Conservation (phyloP, 2,888 invertebrate genomes). For the Anticlea derivata region DNA sequence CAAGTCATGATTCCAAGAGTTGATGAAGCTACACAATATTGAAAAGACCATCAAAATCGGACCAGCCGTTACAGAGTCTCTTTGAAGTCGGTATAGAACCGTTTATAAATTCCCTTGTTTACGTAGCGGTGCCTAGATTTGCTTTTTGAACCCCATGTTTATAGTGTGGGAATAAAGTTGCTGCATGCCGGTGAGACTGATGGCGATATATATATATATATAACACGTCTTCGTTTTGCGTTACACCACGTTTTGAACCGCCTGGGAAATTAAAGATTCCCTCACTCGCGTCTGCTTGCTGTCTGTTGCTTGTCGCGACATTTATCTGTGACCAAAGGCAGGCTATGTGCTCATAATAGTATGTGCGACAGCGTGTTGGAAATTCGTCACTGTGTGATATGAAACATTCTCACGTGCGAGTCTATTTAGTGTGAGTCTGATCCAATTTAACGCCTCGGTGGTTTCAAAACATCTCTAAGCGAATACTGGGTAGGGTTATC, state of each 20-base stretch:
- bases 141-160: slow-evolving; percentile 40
- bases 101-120: too few species aligned
- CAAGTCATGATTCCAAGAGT: too few species aligned
- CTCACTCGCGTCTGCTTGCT: slow-evolving; percentile 44
- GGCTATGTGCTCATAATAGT: slow-evolving; percentile 34
- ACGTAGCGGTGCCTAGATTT: slow-evolving; percentile 43
- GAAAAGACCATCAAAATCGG: too few species aligned
- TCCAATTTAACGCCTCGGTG: slow-evolving; percentile 32
- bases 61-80: too few species aligned
- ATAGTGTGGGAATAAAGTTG: slow-evolving; percentile 43
- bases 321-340: slow-evolving; percentile 44
- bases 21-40: too few species aligned
- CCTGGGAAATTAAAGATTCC: slow-evolving; percentile 57
- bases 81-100: too few species aligned
- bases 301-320: slow-evolving; percentile 45
- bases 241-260: slow-evolving; percentile 46
- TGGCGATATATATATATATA: too few species aligned
- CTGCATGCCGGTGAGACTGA: slow-evolving; percentile 42
- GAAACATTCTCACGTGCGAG: slow-evolving; percentile 23
- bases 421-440: slow-evolving; percentile 32
- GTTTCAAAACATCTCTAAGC: slow-evolving; percentile 25
- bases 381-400: slow-evolving; percentile 28
- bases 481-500: slow-evolving; percentile 18
- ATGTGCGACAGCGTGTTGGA: slow-evolving; percentile 31
- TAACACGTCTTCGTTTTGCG: slow-evolving; percentile 48